Conservation (phyloP, 2,888 invertebrate genomes). For the Papilio protenor region DNA sequence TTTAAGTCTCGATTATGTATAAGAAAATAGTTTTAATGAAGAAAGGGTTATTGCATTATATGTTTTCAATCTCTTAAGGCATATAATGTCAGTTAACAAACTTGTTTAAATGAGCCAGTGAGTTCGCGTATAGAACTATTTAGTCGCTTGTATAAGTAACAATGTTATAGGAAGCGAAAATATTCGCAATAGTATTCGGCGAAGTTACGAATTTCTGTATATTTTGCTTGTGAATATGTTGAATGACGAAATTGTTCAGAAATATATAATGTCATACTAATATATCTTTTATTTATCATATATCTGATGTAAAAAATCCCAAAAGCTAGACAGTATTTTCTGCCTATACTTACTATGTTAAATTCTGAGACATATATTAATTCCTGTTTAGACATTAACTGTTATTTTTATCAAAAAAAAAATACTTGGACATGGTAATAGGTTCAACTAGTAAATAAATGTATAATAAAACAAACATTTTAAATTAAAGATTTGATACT, state of each 20-base stretch:
- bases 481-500: background rate
- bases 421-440: background rate
- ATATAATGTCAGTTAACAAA: slow-evolving; percentile 7
- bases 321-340: background rate
- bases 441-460: background rate
- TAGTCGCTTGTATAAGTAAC: background rate
- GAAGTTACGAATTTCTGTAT: slow-evolving; percentile 49
- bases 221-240: slow-evolving; percentile 51
- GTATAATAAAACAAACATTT: background rate
- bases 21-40: background rate
- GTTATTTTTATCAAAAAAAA: too few species aligned
- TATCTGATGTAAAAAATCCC: background rate
- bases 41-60: slow-evolving; percentile 14
- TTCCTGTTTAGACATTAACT: too few species aligned
- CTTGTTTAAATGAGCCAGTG: slow-evolving; percentile 1
- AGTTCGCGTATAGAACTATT: background rate
- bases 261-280: slow-evolving; percentile 66
- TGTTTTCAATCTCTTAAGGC: background rate
- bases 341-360: background rate
- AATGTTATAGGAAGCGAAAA: background rate
- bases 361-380: background rate
- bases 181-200: slow-evolving; percentile 36
- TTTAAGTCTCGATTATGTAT: slow-evolving; percentile 2
- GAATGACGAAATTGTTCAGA: slow-evolving; percentile 60
- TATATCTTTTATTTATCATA: slow-evolving; percentile 1